Evolutionary conservation across 2,888 invertebrate genomes (phyloP).

Genomic region (Falcaria lacertinaria): DNA sequence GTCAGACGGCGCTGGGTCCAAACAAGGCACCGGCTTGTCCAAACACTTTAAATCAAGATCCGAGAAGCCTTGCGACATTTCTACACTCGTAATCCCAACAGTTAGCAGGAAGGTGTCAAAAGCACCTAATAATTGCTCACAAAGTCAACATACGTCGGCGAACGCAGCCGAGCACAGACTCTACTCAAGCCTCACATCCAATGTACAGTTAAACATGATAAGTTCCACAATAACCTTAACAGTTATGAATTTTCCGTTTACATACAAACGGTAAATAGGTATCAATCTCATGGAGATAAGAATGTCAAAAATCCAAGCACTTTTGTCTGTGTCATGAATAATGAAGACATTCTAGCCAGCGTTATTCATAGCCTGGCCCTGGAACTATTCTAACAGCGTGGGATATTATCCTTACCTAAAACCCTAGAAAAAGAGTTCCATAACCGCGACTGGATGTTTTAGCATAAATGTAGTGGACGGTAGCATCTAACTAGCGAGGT

Average conservation of each 20-base stretch:
- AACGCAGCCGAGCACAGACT: background rate
- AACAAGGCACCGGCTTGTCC: slow-evolving; percentile 20
- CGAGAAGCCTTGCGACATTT: slow-evolving; percentile 57
- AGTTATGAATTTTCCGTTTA: background rate
- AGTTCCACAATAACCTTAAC: background rate
- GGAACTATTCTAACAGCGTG: no score
- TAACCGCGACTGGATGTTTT: no score
- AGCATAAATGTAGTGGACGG: slow-evolving; percentile 1
- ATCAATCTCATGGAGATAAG: background rate
- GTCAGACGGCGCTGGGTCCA: slow-evolving; percentile 11
- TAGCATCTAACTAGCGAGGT: slow-evolving; percentile 39
- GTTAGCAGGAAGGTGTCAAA: slow-evolving; percentile 71
- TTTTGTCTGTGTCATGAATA: background rate
- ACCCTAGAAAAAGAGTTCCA: no score
- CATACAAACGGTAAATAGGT: background rate
- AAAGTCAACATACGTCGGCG: slow-evolving; percentile 33
- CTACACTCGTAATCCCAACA: slow-evolving; percentile 44
- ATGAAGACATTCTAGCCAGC: no score
- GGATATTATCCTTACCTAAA: no score
- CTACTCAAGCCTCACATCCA: background rate
- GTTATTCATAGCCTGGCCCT: no score
- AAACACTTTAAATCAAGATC: slow-evolving; percentile 31
- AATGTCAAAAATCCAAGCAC: background rate
- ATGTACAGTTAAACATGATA: slow-evolving; percentile 1
- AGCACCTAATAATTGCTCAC: slow-evolving; percentile 61